phyloP scores from a whole-genome alignment of 1,140 invertebrate species.

The Sweltsa coloradensis region DNA sequence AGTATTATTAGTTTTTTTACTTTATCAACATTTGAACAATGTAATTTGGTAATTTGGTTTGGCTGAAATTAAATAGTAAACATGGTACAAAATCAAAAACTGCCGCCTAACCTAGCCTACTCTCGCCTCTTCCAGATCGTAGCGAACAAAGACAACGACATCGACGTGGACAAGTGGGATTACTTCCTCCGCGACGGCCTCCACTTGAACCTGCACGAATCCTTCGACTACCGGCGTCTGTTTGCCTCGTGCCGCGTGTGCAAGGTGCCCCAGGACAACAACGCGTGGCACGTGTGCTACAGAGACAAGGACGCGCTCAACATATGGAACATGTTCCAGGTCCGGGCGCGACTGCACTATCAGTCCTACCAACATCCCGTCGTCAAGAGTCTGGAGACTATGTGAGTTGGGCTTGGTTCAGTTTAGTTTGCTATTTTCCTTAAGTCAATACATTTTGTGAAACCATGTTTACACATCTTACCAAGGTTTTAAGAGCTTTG shows the following conservation, averaged over 20 bases:
- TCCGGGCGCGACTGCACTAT: constrained; percentile 31
- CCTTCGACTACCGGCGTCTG: constrained; percentile 32
- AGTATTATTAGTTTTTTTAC: too few species aligned
- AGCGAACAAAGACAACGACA: constrained; percentile 42
- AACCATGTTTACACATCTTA: too few species aligned
- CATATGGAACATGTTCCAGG: constrained; percentile 36
- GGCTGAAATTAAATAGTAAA: too few species aligned
- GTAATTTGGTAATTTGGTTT: too few species aligned
- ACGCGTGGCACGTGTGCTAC: constrained; percentile 36
- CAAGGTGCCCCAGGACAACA: constrained; percentile 9
- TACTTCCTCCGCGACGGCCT: constrained; percentile 48
- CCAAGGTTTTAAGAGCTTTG: too few species aligned
- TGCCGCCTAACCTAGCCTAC: not conserved
- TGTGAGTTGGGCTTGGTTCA: too few species aligned
- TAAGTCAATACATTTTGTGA: too few species aligned
- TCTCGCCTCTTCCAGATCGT: constrained; percentile 41
- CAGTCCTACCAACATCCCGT: constrained; percentile 39
- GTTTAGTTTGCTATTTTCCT: too few species aligned
- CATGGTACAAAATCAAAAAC: too few species aligned
- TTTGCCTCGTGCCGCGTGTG: constrained; percentile 15
- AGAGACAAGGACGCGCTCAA: constrained; percentile 31
- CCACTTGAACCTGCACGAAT: constrained; percentile 32
- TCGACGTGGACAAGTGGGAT: constrained; percentile 65
- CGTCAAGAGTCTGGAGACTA: constrained; percentile 30
- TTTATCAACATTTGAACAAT: too few species aligned